Evolutionary conservation across 2,113 vertebrate species (phyloP).

Genomic region (Rhinoptilus africanus): DNA sequence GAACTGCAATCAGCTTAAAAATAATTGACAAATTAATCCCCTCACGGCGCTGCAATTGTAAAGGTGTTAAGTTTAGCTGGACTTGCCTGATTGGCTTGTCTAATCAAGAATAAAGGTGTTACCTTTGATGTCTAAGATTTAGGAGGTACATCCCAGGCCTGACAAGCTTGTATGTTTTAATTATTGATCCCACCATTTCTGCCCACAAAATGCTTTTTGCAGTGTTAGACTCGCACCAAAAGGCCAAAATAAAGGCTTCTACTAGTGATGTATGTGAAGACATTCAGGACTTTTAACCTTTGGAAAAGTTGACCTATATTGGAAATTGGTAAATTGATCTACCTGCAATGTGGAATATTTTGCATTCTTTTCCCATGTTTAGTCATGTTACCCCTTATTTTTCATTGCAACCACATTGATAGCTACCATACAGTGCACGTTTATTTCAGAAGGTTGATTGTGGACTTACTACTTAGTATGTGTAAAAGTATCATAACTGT

Average conservation of each 20-base stretch:
- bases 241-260: neutral
- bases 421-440: neutral
- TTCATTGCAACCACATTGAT: neutral
- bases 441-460: neutral
- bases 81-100: slow-evolving; percentile 67
- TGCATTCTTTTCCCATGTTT: neutral
- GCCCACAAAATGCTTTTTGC: slow-evolving; percentile 17
- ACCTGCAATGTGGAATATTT: neutral
- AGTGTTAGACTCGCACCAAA: slow-evolving; percentile 5
- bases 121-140: slow-evolving; percentile 59
- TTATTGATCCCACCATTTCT: slow-evolving; percentile 59
- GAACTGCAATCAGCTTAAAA: slow-evolving; percentile 72
- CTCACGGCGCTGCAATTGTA: slow-evolving; percentile 55
- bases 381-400: neutral
- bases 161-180: slow-evolving; percentile 48
- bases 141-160: slow-evolving; percentile 42
- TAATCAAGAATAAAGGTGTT: slow-evolving; percentile 67
- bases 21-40: slow-evolving; percentile 77
- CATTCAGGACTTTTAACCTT: neutral
- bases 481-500: neutral
- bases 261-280: neutral
- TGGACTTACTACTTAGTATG: neutral
- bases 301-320: neutral
- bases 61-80: slow-evolving; percentile 72
- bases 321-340: neutral